Conservation (phyloP, 2,797 vertebrate species). For the Pseudopleuronectes americanus region DNA sequence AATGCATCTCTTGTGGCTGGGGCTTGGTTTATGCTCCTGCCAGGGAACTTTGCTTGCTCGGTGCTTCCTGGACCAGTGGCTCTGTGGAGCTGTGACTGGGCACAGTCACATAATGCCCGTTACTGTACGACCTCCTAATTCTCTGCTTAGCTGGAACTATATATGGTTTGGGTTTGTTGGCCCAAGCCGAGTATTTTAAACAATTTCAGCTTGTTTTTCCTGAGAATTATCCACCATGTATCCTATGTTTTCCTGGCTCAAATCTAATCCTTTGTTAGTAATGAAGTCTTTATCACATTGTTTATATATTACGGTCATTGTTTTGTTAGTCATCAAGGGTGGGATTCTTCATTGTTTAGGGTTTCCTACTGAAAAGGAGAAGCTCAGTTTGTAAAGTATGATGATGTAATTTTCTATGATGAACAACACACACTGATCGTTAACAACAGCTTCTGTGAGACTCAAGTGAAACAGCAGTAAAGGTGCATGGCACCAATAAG, state of each 20-base stretch:
- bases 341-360: conserved; percentile 12
- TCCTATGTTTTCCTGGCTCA: conserved; percentile 12
- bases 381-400: conserved; percentile 37
- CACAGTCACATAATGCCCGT: conserved; percentile 14
- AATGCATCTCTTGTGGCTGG: conserved; percentile 1
- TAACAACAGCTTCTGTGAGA: conserved; percentile 31
- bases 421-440: conserved; percentile 18
- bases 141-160: not conserved
- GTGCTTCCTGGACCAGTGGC: not conserved
- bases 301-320: not conserved
- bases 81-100: conserved; percentile 18
- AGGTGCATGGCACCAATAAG: conserved; percentile 77
- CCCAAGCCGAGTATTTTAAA: not conserved
- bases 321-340: not conserved
- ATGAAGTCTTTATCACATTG: conserved; percentile 15
- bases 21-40: conserved; percentile 1
- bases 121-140: not conserved
- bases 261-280: conserved; percentile 1
- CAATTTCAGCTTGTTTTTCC: conserved; percentile 1
- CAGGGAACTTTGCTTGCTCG: not conserved
- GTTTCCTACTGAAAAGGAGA: not conserved
- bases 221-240: conserved; percentile 6
- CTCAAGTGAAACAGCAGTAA: conserved; percentile 46
- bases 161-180: not conserved
- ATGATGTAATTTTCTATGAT: conserved; percentile 8